These are phyloP conservation scores for Muntiacus reevesi DNA, from an alignment of 2,113 vertebrate species.

Conservation along the genomic window DNA sequence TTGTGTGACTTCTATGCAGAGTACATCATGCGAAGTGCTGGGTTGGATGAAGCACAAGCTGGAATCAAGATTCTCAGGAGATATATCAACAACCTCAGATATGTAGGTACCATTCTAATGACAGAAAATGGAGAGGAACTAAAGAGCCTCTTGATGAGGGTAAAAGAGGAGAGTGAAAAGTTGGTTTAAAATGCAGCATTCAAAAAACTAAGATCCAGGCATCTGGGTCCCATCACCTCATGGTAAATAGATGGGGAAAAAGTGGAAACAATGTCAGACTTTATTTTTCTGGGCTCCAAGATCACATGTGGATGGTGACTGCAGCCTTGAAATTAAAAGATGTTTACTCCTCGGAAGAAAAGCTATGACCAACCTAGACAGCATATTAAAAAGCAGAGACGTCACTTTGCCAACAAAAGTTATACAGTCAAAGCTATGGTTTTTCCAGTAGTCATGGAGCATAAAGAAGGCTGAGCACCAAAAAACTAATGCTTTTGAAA, in stretches of 20 bases:
- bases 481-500: not conserved
- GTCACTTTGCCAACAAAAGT: not conserved
- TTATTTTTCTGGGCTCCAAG: not conserved
- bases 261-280: not conserved
- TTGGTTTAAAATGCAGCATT: not conserved
- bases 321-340: not conserved
- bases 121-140: not conserved
- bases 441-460: not conserved
- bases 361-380: not conserved
- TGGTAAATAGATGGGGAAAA: not conserved
- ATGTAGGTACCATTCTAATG: not conserved
- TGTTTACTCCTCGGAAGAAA: not conserved
- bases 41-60: not conserved
- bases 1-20: not conserved
- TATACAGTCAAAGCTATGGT: not conserved
- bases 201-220: not conserved
- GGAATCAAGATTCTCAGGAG: not conserved
- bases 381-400: not conserved
- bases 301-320: not conserved
- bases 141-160: not conserved
- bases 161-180: not conserved
- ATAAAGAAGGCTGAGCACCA: not conserved
- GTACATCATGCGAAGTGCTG: fast-evolving
- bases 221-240: not conserved
- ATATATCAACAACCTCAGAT: not conserved